Conservation (phyloP, 2,888 invertebrate genomes). For the Rhopalosiphum nymphaeae region DNA sequence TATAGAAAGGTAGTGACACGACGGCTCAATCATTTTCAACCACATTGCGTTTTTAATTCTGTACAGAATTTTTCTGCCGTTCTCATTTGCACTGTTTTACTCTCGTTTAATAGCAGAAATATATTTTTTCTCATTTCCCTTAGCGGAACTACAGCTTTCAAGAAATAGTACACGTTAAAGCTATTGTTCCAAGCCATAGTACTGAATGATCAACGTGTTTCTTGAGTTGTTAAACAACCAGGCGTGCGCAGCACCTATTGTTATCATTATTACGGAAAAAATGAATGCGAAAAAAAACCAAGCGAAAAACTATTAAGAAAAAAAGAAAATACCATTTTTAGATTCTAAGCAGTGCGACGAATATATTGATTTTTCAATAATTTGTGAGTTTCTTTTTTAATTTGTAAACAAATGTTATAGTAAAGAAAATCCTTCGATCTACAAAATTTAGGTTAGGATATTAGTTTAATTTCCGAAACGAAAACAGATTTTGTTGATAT, state of each 20-base stretch:
- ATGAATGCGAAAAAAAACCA: not conserved
- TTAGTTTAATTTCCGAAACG: not conserved
- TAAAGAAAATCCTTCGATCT: not conserved
- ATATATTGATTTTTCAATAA: not conserved
- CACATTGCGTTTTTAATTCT: slow-evolving; percentile 37
- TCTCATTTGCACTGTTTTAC: slow-evolving; percentile 38
- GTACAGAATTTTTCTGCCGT: not conserved
- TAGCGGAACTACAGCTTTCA: slow-evolving; percentile 18
- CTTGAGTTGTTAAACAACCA: slow-evolving; percentile 36
- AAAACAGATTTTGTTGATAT: not conserved
- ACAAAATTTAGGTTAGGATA: not conserved
- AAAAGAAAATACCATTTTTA: not conserved
- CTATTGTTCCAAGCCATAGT: slow-evolving; percentile 37
- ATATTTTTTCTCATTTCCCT: slow-evolving; percentile 17
- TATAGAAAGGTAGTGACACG: not conserved
- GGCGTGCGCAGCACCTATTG: not conserved
- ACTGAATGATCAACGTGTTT: slow-evolving; percentile 53
- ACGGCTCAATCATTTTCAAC: slow-evolving; percentile 41
- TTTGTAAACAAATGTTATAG: not conserved
- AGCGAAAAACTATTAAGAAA: not conserved
- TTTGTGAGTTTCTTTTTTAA: not conserved
- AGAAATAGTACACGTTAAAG: slow-evolving; percentile 36
- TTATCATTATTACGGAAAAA: slow-evolving; percentile 18
- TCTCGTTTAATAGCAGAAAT: slow-evolving; percentile 8
- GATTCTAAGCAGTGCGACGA: not conserved